Conservation (phyloP, 2,113 vertebrate genomes). For the Mesocricetus auratus region DNA sequence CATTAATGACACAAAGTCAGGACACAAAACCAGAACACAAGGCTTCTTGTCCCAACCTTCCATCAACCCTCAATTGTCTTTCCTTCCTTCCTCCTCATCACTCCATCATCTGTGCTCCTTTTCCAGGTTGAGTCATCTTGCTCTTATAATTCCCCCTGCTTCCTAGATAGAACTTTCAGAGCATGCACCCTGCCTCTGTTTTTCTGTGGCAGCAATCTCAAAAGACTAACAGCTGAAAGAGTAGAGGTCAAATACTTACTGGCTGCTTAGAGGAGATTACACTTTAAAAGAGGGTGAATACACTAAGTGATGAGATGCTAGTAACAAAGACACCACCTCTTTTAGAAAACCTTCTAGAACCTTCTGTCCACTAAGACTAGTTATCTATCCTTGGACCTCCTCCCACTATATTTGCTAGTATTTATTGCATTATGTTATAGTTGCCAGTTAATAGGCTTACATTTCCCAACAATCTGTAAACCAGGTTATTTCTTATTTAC, state of each 20-base stretch:
- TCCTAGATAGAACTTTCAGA: neutral
- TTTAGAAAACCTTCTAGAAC: neutral
- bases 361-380: neutral
- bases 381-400: no score
- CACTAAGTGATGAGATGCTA: neutral
- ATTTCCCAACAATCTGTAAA: neutral
- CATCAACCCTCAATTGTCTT: neutral
- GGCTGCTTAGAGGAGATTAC: neutral
- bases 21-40: neutral
- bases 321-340: neutral
- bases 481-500: neutral
- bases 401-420: neutral
- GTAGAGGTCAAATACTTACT: neutral
- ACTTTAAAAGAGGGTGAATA: neutral
- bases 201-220: neutral
- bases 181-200: neutral
- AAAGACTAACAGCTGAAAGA: neutral
- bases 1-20: neutral
- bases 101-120: neutral
- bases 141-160: neutral
- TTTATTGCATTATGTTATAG: neutral
- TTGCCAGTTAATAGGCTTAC: neutral
- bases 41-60: neutral
- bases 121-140: neutral
- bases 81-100: neutral